phyloP scores from a whole-genome alignment of 2,113 vertebrate species.

The Hemicordylus capensis region DNA sequence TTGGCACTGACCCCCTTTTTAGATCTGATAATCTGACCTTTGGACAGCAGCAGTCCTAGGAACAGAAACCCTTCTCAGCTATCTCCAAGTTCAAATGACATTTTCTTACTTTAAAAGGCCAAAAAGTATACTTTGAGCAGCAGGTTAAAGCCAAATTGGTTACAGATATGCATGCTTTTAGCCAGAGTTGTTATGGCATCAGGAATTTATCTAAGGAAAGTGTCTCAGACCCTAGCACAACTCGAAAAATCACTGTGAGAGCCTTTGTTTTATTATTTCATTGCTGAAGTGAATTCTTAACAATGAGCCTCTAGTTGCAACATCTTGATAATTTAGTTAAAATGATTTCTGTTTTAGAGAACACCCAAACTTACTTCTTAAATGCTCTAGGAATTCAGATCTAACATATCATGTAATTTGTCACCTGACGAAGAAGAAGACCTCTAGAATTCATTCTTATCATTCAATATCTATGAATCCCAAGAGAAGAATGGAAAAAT shows the following conservation, averaged over 20 bases:
- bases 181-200: neutral
- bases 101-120: constrained; percentile 41
- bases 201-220: neutral
- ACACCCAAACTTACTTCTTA: neutral
- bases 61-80: constrained; percentile 45
- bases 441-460: neutral
- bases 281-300: neutral
- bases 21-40: constrained; percentile 46
- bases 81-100: constrained; percentile 37
- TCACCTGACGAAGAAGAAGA: neutral
- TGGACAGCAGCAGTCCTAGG: constrained; percentile 53
- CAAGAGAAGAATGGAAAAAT: neutral
- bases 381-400: neutral
- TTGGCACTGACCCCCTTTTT: constrained; percentile 52
- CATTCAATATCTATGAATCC: neutral
- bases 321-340: neutral
- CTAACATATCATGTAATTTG: neutral
- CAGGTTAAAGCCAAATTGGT: constrained; percentile 29
- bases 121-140: constrained; percentile 24
- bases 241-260: neutral
- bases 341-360: neutral
- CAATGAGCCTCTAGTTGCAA: neutral
- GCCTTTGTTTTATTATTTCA: neutral
- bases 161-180: neutral
- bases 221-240: neutral